Percentiles rank a stretch among this genome's conserved stretches.
Conservation (phyloP, 2,888 invertebrate genomes). For the Ectropis crepuscularia region DNA sequence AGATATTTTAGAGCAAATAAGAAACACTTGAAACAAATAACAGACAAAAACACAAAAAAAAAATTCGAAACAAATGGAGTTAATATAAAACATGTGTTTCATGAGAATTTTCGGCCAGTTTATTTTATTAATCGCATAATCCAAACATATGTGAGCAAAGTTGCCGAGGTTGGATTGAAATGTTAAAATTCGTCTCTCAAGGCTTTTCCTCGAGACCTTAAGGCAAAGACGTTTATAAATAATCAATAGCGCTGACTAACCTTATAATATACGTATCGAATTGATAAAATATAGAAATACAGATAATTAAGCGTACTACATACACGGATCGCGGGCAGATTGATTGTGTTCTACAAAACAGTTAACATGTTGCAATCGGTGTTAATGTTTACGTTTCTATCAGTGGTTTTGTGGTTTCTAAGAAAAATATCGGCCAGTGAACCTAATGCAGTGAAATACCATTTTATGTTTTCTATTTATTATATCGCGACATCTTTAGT, state of each 20-base stretch:
- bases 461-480: constrained; percentile 58
- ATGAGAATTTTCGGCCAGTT: too few species aligned
- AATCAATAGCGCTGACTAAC: constrained; percentile 12
- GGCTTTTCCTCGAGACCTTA: constrained; percentile 3
- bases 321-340: constrained; percentile 42
- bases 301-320: constrained; percentile 49
- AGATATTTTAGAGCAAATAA: too few species aligned
- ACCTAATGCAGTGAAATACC: constrained; percentile 61
- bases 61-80: too few species aligned
- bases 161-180: background rate
- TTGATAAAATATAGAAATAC: constrained; percentile 21
- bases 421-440: constrained; percentile 59
- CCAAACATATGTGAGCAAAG: background rate
- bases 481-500: constrained; percentile 53
- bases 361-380: constrained; percentile 63
- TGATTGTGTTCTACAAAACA: constrained; percentile 48
- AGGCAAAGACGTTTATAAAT: background rate
- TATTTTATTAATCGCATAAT: background rate
- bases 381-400: constrained; percentile 51
- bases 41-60: too few species aligned
- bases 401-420: constrained; percentile 53
- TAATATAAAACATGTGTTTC: too few species aligned
- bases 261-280: constrained; percentile 16
- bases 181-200: constrained; percentile 4
- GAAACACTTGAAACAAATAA: too few species aligned